Evolutionary conservation across 2,113 vertebrate species (phyloP), one percentile per base, ranked within the genome.

Genomic region (Eolophus roseicapilla): DNA sequence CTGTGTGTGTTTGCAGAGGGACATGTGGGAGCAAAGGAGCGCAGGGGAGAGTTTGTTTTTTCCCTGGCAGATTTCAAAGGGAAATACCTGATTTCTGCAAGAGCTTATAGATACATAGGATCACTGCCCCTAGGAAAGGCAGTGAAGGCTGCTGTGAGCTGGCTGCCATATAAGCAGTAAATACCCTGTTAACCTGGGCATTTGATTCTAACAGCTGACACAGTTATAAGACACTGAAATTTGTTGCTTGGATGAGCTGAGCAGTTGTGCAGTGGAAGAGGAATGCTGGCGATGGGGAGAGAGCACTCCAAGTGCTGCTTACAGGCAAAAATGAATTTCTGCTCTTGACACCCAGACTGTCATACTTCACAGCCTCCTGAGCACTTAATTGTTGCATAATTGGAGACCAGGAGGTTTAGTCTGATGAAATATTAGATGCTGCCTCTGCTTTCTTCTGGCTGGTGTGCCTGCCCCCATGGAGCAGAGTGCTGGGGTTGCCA

Each of bases 21-120:
- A 39, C 18, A 1, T 0, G 18, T 64, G 75, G 79, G 75, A 81
- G 55, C 73, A 75, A 83, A 78, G 55, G 68, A 82, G 39, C 77
- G 55, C 41, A 16, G 37, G 17, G 59, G 44, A 39, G 19, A 39
- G 55, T 37, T 73, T 19, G 9, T 5, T 68, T 64, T 31, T 28
- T 57, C 59, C 47, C 21, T 47, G 7, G 7, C 27, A 24, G 63
- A 25, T 77, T 60, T 65, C 11, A 31, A 62, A 62, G 24, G 33
- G n/a, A 85, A 39, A 31, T 35, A 18, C 13, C 13, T 1, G 23
- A n/a, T 81, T 50, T 50, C 47, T 75, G 78, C 46, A 59, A 29
- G 60, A 37, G n/a, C 46, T 57, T 19, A 9, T 4, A 3, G 29
- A 10, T 10, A 11, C 0, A 1, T 23, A 1, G 11, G 27, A 47